Evolutionary conservation across 2,797 vertebrate species (phyloP), one percentile per base, ranked within the genome.

Genomic region (Myotis pilosus): DNA sequence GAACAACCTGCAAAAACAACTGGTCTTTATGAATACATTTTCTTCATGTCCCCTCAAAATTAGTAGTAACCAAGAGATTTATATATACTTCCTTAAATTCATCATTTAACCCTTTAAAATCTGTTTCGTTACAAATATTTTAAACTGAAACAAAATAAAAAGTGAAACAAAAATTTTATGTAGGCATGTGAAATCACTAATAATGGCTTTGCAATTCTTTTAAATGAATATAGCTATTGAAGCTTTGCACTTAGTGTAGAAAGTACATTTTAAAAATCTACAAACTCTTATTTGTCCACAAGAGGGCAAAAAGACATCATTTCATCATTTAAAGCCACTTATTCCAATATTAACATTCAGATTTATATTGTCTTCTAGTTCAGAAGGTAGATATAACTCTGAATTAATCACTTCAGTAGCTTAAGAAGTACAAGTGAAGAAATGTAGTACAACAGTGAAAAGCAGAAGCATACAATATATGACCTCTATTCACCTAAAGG

Each of bases 241-340:
- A 89, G 41, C 53, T 75, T 83, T 64, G 25, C 30, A 92, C 55
- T 79, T 90, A 93, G 88, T 47, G 15, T 8, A 71, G 3, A 68
- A 53, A 68, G 72, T 6, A 82, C 28, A 72, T 55, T 93, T 93
- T 82, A 71, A 84, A 93, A 93, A 92, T 68, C 60, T 92, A 95
- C 44, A 93, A 86, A 96, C 20, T 84, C 68, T 66, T 80, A 92
- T 78, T 72, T 95, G 95, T 93, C 93, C 93, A 96, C 90, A 95
- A 96, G 95, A 96, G 93, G 96, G 94, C 96, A 96, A 97, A 94
- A 95, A 68, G 62, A 89, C 49, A 94, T 53, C 80, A 78, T 84
- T 92, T 89, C 82, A 84, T 88, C 93, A 94, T 85, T 88, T 74
- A 97, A 91, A 92, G 33, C 8, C 62, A 92, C 25, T 92, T 75